These are phyloP conservation scores for Ianthella basta DNA, from an alignment of 37 sponge, comb jelly and placozoan species.

Conservation along the genomic window DNA sequence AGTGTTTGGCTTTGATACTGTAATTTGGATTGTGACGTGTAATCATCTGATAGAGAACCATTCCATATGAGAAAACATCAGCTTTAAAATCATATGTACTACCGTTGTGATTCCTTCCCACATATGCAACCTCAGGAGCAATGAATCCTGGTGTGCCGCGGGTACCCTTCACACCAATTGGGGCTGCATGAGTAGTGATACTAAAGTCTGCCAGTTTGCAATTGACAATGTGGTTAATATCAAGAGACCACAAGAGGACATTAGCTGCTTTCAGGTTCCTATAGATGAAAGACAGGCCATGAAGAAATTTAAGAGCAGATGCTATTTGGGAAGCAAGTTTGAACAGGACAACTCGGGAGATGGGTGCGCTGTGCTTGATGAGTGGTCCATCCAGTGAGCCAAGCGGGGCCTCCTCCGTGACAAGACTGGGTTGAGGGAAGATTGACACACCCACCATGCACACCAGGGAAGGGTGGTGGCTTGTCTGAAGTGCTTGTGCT, in stretches of 20 bases:
- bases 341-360: slow-evolving; percentile 42
- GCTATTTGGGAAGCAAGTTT: slow-evolving; percentile 59
- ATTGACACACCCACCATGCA: slow-evolving; percentile 56
- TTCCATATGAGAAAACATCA: slow-evolving; percentile 61
- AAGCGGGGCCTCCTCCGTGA: slow-evolving; percentile 59
- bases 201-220: slow-evolving; percentile 51
- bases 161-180: slow-evolving; percentile 43
- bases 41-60: slow-evolving; percentile 52
- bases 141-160: slow-evolving; percentile 48
- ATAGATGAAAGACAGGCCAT: slow-evolving; percentile 35
- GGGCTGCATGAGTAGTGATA: slow-evolving; percentile 27
- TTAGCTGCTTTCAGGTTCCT: slow-evolving; percentile 59
- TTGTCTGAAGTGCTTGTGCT: slow-evolving; percentile 40
- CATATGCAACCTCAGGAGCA: slow-evolving; percentile 65
- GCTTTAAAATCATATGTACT: slow-evolving; percentile 36
- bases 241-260: slow-evolving; percentile 65
- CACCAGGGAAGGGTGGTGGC: slow-evolving; percentile 54
- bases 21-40: slow-evolving; percentile 32
- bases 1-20: slow-evolving; percentile 1
- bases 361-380: slow-evolving; percentile 1
- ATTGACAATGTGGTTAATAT: slow-evolving; percentile 31
- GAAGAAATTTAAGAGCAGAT: slow-evolving; percentile 49
- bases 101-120: neutral
- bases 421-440: slow-evolving; percentile 33
- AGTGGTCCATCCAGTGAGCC: slow-evolving; percentile 39